These are phyloP conservation scores for Engystomops pustulosus DNA, from an alignment of 2,113 vertebrate genomes.

Conservation along the genomic window DNA sequence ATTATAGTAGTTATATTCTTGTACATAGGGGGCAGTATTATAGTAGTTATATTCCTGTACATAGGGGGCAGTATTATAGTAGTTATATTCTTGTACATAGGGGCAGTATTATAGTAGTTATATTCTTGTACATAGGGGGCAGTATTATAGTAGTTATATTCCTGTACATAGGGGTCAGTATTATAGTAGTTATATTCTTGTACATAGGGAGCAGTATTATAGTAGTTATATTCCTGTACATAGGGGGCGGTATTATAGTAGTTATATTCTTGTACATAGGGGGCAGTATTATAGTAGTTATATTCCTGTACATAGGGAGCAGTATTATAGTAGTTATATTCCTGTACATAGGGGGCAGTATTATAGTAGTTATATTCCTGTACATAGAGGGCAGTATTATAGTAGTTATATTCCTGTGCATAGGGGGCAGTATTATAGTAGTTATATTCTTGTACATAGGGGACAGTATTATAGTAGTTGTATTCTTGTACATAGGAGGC, in stretches of 20 bases:
- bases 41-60: too few relatives aligned
- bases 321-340: background rate
- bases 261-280: conserved; percentile 2
- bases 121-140: too few relatives aligned
- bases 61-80: too few relatives aligned
- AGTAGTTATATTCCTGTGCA: conserved; percentile 17
- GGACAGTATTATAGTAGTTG: background rate
- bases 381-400: conserved; percentile 16
- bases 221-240: conserved; percentile 13
- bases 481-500: background rate
- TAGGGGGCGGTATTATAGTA: conserved; percentile 3
- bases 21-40: background rate
- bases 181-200: conserved; percentile 25
- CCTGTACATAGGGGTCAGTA: too few relatives aligned
- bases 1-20: conserved; percentile 11
- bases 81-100: too few relatives aligned
- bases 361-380: conserved; percentile 10
- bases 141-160: too few relatives aligned
- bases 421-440: conserved; percentile 21
- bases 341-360: background rate
- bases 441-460: conserved; percentile 5
- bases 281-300: background rate
- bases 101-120: too few relatives aligned
- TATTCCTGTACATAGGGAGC: background rate
- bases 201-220: background rate